These are phyloP conservation scores for Ectemnius cavifrons DNA, from an alignment of 2,888 invertebrate species.

Conservation along the genomic window DNA sequence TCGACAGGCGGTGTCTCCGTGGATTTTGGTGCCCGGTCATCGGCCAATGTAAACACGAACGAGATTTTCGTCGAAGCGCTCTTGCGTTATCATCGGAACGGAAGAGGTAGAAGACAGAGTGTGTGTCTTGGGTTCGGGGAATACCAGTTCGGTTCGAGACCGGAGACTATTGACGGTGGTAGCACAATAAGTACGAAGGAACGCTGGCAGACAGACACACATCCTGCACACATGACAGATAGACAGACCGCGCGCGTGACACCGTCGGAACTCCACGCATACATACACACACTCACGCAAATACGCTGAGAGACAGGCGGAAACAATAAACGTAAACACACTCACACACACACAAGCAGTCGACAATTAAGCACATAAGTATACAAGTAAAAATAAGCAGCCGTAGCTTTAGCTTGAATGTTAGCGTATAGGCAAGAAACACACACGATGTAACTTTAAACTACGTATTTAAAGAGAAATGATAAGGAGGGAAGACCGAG, in stretches of 20 bases:
- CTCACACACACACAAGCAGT: constrained; percentile 51
- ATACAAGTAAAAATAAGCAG: constrained; percentile 76
- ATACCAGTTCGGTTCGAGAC: constrained; percentile 35
- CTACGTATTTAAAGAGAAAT: constrained; percentile 73
- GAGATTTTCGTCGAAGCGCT: neutral
- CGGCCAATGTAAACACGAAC: neutral
- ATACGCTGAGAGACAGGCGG: neutral
- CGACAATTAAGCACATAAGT: constrained; percentile 73
- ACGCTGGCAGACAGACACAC: constrained; percentile 1
- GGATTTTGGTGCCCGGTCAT: neutral
- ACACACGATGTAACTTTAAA: constrained; percentile 76
- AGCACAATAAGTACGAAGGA: constrained; percentile 67
- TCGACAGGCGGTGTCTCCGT: no score
- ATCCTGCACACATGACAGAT: neutral
- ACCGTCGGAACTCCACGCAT: neutral
- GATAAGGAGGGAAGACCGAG: constrained; percentile 30
- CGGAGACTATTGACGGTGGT: constrained; percentile 69
- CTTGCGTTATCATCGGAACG: neutral
- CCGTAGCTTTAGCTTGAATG: constrained; percentile 76
- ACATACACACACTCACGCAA: neutral
- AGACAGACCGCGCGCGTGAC: constrained; percentile 31
- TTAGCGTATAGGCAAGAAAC: constrained; percentile 72
- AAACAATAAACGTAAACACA: constrained; percentile 13
- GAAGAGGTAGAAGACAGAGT: neutral
- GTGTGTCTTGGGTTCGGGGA: constrained; percentile 1